Conservation (phyloP, 2,113 vertebrate species). For the Actenoides lindsayi region DNA sequence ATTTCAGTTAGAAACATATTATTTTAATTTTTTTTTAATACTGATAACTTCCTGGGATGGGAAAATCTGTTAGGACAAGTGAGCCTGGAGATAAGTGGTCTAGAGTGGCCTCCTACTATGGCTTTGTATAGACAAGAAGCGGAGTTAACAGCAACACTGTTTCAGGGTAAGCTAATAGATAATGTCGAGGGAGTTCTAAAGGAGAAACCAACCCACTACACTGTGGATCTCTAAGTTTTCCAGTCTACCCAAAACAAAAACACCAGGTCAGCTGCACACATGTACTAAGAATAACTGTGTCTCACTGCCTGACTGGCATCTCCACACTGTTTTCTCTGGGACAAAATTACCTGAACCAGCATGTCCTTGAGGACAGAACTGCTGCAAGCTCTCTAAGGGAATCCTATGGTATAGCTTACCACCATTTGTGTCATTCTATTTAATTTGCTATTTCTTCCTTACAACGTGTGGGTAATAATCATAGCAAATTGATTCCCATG, state of each 20-base stretch:
- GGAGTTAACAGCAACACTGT: background rate
- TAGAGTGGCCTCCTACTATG: background rate
- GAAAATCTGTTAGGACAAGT: background rate
- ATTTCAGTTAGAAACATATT: background rate
- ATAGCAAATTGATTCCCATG: slow-evolving; percentile 61
- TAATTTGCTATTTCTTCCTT: slow-evolving; percentile 57
- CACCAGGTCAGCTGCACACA: background rate
- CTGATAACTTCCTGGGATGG: background rate
- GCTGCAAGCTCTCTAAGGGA: background rate
- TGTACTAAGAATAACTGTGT: background rate
- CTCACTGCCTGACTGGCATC: background rate
- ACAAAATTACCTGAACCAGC: slow-evolving; percentile 9
- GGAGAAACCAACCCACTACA: background rate
- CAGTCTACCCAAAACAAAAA: background rate
- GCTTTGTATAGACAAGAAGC: background rate
- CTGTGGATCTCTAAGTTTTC: background rate
- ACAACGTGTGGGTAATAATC: slow-evolving; percentile 50
- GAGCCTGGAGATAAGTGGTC: background rate
- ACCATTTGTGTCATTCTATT: slow-evolving; percentile 28
- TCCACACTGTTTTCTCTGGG: background rate
- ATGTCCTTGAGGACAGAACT: slow-evolving; percentile 31
- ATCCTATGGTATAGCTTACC: slow-evolving; percentile 38
- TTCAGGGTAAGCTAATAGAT: background rate
- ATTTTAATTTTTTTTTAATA: background rate
- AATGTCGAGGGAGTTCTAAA: background rate